phyloP scores from a whole-genome alignment of 2,797 vertebrate species.

The Falco biarmicus region DNA sequence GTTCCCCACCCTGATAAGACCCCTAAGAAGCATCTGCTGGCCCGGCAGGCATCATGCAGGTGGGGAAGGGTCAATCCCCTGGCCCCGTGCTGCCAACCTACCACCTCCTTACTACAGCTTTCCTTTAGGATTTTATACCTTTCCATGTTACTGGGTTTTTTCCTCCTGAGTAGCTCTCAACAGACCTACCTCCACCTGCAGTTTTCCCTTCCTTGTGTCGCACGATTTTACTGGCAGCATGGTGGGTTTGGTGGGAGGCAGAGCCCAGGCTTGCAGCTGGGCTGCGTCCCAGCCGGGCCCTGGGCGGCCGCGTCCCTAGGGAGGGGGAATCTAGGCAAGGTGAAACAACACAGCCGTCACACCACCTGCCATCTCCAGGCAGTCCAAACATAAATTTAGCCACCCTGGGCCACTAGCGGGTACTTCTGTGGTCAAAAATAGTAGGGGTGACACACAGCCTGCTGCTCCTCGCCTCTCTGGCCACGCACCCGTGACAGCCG shows the following conservation, averaged over 20 bases:
- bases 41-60: neutral
- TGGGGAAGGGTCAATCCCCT: neutral
- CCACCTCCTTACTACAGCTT: neutral
- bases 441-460: constrained; percentile 1
- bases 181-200: neutral
- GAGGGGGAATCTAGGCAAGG: neutral
- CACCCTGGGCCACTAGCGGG: neutral
- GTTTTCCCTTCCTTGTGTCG: neutral
- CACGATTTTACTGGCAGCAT: accelerated
- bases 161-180: neutral
- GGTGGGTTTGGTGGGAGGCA: accelerated
- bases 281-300: accelerated
- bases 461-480: neutral
- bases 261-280: accelerated
- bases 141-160: neutral
- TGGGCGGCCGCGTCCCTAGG: accelerated
- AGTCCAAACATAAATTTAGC: neutral
- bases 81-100: neutral
- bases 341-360: neutral
- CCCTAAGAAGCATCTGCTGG: neutral
- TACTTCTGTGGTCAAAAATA: neutral
- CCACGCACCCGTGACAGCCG: neutral
- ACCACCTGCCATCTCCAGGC: accelerated
- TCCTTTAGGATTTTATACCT: neutral
- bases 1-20: neutral